Evolutionary conservation across 2,888 invertebrate genomes (phyloP).

Genomic region (Silvanus unidentatus): DNA sequence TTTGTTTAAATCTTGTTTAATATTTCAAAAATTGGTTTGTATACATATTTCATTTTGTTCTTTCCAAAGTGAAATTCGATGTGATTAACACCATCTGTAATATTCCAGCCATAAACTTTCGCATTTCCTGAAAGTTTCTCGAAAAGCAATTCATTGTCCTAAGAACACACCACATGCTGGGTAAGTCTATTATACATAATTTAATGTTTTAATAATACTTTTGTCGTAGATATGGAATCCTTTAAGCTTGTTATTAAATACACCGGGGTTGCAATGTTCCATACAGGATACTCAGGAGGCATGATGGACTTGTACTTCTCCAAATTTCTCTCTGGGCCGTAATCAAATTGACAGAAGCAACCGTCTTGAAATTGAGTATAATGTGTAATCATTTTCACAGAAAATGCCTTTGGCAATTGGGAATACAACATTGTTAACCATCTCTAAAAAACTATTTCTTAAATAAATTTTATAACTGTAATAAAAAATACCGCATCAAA

Average conservation of each 20-base stretch:
- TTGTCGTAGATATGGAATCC: conserved; percentile 7
- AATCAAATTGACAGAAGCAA: conserved; percentile 17
- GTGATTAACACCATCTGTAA: conserved; percentile 5
- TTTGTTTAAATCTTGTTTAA: no score
- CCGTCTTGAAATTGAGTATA: conserved; percentile 10
- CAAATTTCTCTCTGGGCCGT: conserved; percentile 14
- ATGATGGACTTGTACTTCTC: conserved; percentile 9
- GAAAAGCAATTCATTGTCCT: conserved; percentile 8
- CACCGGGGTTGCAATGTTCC: conserved; percentile 14
- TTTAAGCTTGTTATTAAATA: conserved; percentile 7
- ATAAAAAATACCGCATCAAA: neutral
- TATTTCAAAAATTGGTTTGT: neutral
- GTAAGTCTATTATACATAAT: no score
- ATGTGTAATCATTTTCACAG: conserved; percentile 15
- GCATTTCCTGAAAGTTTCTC: conserved; percentile 3
- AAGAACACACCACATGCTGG: neutral
- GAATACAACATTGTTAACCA: no score
- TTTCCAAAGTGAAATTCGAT: conserved; percentile 11
- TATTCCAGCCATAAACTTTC: conserved; percentile 9
- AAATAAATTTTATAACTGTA: neutral
- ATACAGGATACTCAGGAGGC: conserved; percentile 16
- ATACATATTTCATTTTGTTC: conserved; percentile 1
- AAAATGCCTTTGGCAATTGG: neutral
- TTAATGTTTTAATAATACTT: neutral
- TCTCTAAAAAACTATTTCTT: neutral